phyloP scores from a whole-genome alignment of 2,113 vertebrate species.

The Mohoua ochrocephala region DNA sequence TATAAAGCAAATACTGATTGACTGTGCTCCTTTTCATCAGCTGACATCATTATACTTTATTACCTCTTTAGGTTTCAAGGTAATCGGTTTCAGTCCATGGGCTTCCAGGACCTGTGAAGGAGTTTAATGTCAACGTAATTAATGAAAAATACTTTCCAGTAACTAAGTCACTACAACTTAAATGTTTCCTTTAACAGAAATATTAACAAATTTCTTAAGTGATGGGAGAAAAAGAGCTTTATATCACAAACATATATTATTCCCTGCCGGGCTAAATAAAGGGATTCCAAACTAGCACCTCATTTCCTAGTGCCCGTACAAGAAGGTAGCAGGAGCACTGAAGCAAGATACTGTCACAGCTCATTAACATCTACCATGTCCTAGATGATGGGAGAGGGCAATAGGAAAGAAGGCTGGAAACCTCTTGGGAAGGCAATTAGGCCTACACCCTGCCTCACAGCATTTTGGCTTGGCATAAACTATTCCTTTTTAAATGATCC shows the following conservation, averaged over 20 bases:
- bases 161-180: neutral
- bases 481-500: neutral
- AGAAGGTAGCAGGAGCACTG: neutral
- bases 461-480: neutral
- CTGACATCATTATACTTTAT: neutral
- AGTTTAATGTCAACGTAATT: neutral
- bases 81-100: conserved; percentile 90
- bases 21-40: neutral
- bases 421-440: neutral
- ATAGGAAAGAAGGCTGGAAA: neutral
- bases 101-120: conserved; percentile 88
- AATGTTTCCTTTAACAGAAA: neutral
- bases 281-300: neutral
- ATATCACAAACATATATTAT: neutral
- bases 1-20: neutral
- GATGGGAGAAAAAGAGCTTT: neutral
- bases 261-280: neutral
- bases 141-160: neutral
- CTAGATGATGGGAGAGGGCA: neutral
- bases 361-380: neutral
- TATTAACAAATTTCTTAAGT: neutral
- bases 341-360: neutral
- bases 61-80: conserved; percentile 96
- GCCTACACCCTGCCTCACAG: neutral
- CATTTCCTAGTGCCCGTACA: neutral